phyloP scores from a whole-genome alignment of 1,140 invertebrate species.

The Drosophila paulistorum region DNA sequence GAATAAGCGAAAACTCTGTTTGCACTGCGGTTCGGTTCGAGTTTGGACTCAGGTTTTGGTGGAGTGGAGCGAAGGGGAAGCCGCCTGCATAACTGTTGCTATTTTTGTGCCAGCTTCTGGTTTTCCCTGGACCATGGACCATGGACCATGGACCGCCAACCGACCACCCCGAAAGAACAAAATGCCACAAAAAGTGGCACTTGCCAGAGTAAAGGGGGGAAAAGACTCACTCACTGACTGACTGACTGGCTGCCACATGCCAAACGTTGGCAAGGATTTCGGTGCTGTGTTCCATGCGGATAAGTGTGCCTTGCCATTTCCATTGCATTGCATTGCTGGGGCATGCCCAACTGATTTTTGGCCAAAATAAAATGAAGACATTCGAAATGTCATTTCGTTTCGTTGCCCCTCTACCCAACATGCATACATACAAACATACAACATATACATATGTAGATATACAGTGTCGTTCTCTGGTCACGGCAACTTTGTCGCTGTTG shows the following conservation, averaged over 20 bases:
- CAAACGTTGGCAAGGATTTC: conserved; percentile 36
- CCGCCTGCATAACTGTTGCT: conserved; percentile 60
- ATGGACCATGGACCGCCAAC: conserved; percentile 20
- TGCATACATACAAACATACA: not conserved
- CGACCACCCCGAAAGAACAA: conserved; percentile 5
- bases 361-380: conserved; percentile 60
- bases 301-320: conserved; percentile 13
- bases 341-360: conserved; percentile 63
- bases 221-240: not conserved
- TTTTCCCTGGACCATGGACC: conserved; percentile 19
- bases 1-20: conserved; percentile 12
- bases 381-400: conserved; percentile 24
- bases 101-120: conserved; percentile 7
- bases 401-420: not conserved
- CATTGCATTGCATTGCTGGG: conserved; percentile 8
- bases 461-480: conserved; percentile 11
- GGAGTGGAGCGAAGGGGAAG: not conserved
- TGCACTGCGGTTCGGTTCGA: conserved; percentile 5
- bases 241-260: conserved; percentile 44
- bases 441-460: not conserved
- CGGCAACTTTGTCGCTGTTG: conserved; percentile 50
- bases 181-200: conserved; percentile 67
- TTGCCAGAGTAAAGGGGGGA: conserved; percentile 33
- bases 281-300: conserved; percentile 27
- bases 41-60: not conserved